Evolutionary conservation across 2,888 invertebrate species (phyloP), one percentile per base, ranked within the genome.

Genomic region (Periphyllus acericola): DNA sequence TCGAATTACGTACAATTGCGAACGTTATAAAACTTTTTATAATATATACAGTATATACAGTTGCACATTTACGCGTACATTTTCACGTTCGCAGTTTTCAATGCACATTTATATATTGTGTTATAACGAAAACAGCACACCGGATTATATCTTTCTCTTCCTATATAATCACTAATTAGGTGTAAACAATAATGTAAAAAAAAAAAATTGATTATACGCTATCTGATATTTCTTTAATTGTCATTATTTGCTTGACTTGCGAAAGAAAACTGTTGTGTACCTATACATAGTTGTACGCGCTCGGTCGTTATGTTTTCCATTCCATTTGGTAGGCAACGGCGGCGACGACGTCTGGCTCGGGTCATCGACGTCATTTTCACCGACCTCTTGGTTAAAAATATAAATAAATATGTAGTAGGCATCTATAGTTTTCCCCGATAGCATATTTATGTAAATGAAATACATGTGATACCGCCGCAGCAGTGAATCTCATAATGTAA

Each of bases 301-400:
- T 80, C 66, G 29, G n/a, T 21, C 21, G 68, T 81, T 81, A 68
- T 46, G 68, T 81, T 82, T 82, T 52, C 71, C 82, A 71, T 82
- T 71, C 25, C 32, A 82, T 71, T 71, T 52, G 82, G 46, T 71
- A 81, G 14, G 4, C 40, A 0, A 8, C 0, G 8, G 71, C 19
- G 17, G 25, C 34, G 34, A 25, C 34, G 14, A 36, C 79, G n/a
- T 80, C n/a, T 29, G 11, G 68, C 32, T 25, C 21, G 21, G 25
- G 25, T 71, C 71, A 32, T 29, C 21, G 60, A 60, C 60, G 60
- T 60, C 6, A 19, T 78, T 55, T 34, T 55, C n/a, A 66, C 60
- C 36, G 60, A n/a, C 55, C 66, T 19, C 9, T 25, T 29, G 29
- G 29, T 29, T 71, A 11, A 68, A 2, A n/a, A 68, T 29, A 71